A percentile compares a stretch with the other conserved stretches of the same genome.
These are phyloP conservation scores for Tupaia chinensis DNA, from an alignment of 2,113 vertebrate species.

Conservation along the genomic window DNA sequence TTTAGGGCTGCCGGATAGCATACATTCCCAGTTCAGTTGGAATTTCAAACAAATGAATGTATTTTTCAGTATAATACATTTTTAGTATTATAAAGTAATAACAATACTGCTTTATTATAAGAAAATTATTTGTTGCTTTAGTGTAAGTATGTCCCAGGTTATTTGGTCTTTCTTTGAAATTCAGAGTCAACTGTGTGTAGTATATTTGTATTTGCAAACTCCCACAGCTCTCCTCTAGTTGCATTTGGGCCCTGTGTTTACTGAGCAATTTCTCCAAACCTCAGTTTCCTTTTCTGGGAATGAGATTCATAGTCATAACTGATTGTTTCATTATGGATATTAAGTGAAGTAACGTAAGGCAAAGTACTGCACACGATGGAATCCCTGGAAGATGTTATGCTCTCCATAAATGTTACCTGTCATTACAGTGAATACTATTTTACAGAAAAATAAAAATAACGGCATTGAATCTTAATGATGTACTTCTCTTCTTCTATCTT, in stretches of 20 bases:
- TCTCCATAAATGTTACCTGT: neutral
- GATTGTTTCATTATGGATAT: conserved; percentile 36
- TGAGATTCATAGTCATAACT: neutral
- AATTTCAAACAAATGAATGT: conserved; percentile 30
- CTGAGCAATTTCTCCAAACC: neutral
- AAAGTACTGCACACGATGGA: neutral
- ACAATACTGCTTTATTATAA: no score
- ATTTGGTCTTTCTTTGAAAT: conserved; percentile 60
- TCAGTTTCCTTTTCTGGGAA: conserved; percentile 39
- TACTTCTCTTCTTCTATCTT: neutral
- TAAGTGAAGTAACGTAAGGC: neutral
- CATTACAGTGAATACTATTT: neutral
- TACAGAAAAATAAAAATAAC: conserved; percentile 47
- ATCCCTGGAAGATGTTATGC: neutral
- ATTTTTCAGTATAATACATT: conserved; percentile 24
- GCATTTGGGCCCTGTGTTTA: neutral
- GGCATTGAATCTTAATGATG: conserved; percentile 3
- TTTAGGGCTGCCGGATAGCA: conserved; percentile 11
- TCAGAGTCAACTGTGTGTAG: neutral
- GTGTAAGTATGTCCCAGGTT: neutral
- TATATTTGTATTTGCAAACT: conserved; percentile 36
- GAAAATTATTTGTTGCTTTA: conserved; percentile 66
- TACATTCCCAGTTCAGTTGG: neutral
- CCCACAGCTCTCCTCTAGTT: neutral
- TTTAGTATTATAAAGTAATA: neutral